Base-by-base conservation (phyloP, 2,113 vertebrate species). In the Merops nubicus region DNA sequence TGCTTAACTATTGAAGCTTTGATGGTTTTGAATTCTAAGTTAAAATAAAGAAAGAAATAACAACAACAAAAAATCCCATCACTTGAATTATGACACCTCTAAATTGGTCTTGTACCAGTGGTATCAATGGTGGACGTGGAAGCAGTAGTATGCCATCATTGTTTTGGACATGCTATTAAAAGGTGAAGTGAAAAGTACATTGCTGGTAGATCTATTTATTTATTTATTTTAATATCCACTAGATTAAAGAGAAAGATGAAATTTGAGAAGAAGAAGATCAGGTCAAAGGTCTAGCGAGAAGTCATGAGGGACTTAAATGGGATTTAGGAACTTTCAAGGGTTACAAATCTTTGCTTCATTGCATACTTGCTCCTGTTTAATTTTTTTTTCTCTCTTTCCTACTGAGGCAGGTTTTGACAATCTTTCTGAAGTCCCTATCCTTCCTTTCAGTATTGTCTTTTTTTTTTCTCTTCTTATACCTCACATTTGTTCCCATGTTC, bases 11-110 rank as follows among this genome's bases (percentile, higher is more conserved):
- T 34, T 23, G 23, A 64, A 3, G 5, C 6, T 60, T 56, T 73
- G 3, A 16, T 75, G 3, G 2, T 72, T 89, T 88, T 69, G 9
- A 54, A 38, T 1, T 3, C 29, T 25, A 48, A 48, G 5, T 50
- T 85, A 86, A 82, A 59, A 56, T 9, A 53, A 78, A 51, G 3
- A 33, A 28, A 68, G 4, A 73, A 82, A 33, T 9, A 75, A 40
- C 5, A 11, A 15, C 2, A 13, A 10, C 0, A 59, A 10, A 43
- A 54, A 67, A 18, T 23, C 8, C 8, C 59, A 15, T 67, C 0
- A 36, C 42, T 79, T 86, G 18, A 3, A 36, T 63, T 63, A 20
- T 38, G 26, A 36, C 9, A 34, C 19, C 33, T 77, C 25, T 62
- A 12, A 80, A 12, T 43, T 6, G 0, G 3, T 48, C 5, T 64